Evolutionary conservation across 1,140 invertebrate genomes (phyloP).

Genomic region (Calliopsis andreniformis): DNA sequence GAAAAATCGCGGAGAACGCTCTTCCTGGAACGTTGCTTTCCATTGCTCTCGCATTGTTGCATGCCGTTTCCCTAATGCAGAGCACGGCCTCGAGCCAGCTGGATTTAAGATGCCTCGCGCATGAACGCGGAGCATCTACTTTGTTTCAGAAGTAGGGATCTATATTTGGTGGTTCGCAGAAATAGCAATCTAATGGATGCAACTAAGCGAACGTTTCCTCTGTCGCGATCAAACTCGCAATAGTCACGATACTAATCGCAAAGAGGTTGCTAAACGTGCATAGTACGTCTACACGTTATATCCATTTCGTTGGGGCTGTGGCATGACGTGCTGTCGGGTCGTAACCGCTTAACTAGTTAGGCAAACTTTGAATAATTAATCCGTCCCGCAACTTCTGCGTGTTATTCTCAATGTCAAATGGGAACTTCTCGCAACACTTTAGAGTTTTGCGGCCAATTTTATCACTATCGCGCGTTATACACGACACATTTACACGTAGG

Average conservation of each 20-base stretch:
- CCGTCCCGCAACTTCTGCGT: conserved; percentile 7
- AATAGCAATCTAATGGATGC: too few relatives aligned
- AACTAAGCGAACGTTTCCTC: not conserved
- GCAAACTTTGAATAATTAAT: conserved; percentile 45
- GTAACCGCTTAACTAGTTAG: conserved; percentile 20
- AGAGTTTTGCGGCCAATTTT: not conserved
- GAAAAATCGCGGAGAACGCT: too few relatives aligned
- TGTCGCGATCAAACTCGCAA: not conserved
- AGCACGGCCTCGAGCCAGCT: too few relatives aligned
- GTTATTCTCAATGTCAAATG: conserved; percentile 15
- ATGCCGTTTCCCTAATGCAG: too few relatives aligned
- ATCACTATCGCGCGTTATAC: too few relatives aligned
- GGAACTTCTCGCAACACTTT: not conserved
- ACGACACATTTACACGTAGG: not conserved
- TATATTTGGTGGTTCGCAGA: too few relatives aligned
- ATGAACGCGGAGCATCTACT: too few relatives aligned
- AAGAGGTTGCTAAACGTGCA: not conserved
- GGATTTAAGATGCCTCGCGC: too few relatives aligned
- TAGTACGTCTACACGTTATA: not conserved
- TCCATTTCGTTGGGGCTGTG: conserved; percentile 7
- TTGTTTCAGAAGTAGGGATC: too few relatives aligned
- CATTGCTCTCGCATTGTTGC: too few relatives aligned
- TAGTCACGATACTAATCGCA: not conserved
- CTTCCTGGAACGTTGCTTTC: too few relatives aligned
- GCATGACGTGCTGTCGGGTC: conserved; percentile 2